Base-by-base conservation (phyloP, 2,797 vertebrate species). In the Trachops cirrhosus region DNA sequence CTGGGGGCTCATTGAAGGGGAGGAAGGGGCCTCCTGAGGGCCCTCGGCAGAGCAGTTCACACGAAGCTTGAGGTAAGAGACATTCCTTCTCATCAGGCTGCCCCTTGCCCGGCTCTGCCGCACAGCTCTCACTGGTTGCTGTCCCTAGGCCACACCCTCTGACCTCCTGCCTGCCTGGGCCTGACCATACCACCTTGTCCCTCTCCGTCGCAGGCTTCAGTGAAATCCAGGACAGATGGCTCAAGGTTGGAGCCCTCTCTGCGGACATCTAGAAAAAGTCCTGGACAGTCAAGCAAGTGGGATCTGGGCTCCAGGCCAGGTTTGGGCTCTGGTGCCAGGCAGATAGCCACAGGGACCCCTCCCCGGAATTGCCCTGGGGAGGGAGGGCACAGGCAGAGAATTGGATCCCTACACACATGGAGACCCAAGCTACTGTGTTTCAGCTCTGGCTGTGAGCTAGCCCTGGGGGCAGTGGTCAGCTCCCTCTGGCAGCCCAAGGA, bases 1-100 rank as follows among this genome's bases (percentile, higher is more conserved):
- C 21, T 14, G 46, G 50, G 19, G 50, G 6, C 39, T 70, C n/a
- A 21, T 29, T 26, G 48, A 26, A 67, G 48, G 59, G n/a, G 26
- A 29, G 32, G 32, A 9, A 59, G 57, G 37, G 57, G 32, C 26
- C 48, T 37, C n/a, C 14, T 1, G 18, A 50, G 15, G 21, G 62
- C 18, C 16, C 52, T 46, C 9, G 14, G 52, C 10, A 6, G 32
- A 79, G 32, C 39, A 6, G 41, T 52, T n/a, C 62, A 7, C 0
- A 0, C 2, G n/a, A 62, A n/a, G 4, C 1, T 0, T 15, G 70
- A 2, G 21, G n/a, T n/a, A 16, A 50, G 9, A 29, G 32, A 19
- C 44, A 2, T 10, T 4, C n/a, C 39, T 24, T n/a, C 75, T 15
- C 8, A 24, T 77, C 73, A 64, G 3, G 9, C 5, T 44, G 22